Percentiles rank a stretch among this genome's conserved stretches.
Evolutionary conservation across 2,888 invertebrate species (phyloP).

Genomic region (Stegana nigrithorax): DNA sequence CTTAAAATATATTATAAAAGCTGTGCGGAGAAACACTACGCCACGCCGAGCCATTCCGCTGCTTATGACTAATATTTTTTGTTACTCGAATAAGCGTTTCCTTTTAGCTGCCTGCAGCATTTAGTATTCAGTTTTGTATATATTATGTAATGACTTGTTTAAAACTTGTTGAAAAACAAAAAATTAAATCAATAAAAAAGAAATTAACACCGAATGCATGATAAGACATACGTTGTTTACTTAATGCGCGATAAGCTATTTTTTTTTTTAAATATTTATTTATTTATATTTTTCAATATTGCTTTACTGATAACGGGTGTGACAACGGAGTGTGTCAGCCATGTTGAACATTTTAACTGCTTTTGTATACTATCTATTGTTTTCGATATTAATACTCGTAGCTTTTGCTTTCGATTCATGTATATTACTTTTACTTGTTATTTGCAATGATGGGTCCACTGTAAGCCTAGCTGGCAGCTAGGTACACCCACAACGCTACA

Average conservation of each 20-base stretch:
- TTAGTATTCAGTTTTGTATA: constrained; percentile 19
- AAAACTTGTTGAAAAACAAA: not conserved
- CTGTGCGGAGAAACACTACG: too few relatives aligned
- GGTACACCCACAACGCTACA: too few relatives aligned
- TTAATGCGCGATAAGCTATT: not conserved
- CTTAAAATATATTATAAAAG: constrained; percentile 45
- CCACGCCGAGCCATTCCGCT: too few relatives aligned
- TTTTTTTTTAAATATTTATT: not conserved
- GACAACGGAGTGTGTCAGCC: too few relatives aligned
- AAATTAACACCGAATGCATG: not conserved
- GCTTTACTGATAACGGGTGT: not conserved
- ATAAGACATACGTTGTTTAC: too few relatives aligned
- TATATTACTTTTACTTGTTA: too few relatives aligned
- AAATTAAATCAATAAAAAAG: not conserved
- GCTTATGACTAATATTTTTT: constrained; percentile 8
- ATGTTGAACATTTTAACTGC: too few relatives aligned
- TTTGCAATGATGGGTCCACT: too few relatives aligned
- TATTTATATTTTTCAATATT: not conserved
- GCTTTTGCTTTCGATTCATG: too few relatives aligned
- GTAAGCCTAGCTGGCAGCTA: too few relatives aligned
- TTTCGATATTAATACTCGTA: too few relatives aligned
- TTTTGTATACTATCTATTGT: too few relatives aligned
- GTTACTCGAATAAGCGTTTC: constrained; percentile 19
- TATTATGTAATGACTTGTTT: constrained; percentile 16
- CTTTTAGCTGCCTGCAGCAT: constrained; percentile 27